Percentiles rank a stretch among this genome's conserved stretches.
Evolutionary conservation across 2,113 vertebrate species (phyloP).

Genomic region (Shinisaurus crocodilurus): DNA sequence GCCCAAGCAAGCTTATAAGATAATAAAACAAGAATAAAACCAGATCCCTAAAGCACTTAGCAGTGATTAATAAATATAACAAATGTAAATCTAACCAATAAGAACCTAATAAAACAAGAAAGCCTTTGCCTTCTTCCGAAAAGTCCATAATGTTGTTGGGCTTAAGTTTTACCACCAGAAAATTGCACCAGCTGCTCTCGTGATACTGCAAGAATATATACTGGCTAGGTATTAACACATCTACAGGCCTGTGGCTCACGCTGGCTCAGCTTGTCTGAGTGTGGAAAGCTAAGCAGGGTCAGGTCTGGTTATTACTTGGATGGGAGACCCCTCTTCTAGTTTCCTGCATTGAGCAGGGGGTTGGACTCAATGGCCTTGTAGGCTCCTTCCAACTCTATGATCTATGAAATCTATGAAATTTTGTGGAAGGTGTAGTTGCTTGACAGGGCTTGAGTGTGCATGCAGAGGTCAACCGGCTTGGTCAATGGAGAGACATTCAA

Average conservation of each 20-base stretch:
- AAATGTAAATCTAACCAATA: neutral
- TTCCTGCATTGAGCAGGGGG: no score
- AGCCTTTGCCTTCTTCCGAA: neutral
- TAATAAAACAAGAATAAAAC: neutral
- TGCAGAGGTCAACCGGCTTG: neutral
- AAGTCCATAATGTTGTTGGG: no score
- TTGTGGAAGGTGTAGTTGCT: neutral
- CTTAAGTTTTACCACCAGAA: neutral
- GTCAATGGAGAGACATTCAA: neutral
- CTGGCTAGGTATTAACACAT: no score
- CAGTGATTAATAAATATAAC: neutral
- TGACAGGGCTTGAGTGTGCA: neutral
- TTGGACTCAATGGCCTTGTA: no score
- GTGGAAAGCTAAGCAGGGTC: no score
- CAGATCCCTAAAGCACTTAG: neutral
- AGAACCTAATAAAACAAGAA: neutral
- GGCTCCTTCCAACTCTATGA: no score
- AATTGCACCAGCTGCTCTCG: neutral
- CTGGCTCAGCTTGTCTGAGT: no score
- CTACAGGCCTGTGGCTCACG: no score
- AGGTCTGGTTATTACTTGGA: no score
- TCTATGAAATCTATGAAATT: no score
- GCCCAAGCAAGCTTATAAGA: neutral
- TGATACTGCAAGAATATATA: neutral
- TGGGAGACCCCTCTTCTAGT: no score